Conservation (phyloP, 53 echinoderm and acorn worm species). For the Mesocentrotus franciscanus region DNA sequence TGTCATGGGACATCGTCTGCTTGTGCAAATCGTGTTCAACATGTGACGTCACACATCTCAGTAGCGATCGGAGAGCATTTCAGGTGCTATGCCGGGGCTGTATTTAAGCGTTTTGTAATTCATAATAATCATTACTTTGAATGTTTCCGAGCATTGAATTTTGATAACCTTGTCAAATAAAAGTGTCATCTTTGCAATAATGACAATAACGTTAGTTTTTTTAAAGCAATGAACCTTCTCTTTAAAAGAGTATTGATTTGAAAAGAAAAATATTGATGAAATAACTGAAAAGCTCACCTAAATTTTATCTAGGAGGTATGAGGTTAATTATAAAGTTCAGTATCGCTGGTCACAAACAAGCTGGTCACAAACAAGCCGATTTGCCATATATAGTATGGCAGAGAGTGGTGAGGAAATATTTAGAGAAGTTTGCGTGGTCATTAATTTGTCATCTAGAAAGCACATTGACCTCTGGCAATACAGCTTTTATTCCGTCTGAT, state of each 20-base stretch:
- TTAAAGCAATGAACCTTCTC: too few relatives aligned
- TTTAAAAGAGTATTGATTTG: neutral
- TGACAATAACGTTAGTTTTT: too few relatives aligned
- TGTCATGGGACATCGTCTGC: too few relatives aligned
- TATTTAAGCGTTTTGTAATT: too few relatives aligned
- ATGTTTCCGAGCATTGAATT: too few relatives aligned
- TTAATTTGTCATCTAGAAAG: conserved; percentile 45
- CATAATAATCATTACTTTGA: too few relatives aligned
- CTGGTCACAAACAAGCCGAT: neutral
- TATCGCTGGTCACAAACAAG: neutral
- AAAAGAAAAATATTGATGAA: neutral
- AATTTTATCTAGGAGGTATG: neutral
- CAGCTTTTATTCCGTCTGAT: conserved; percentile 5
- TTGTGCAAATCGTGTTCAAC: too few relatives aligned
- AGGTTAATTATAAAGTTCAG: neutral
- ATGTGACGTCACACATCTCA: too few relatives aligned
- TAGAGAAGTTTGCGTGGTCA: conserved; percentile 3
- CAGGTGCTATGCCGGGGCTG: too few relatives aligned
- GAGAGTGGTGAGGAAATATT: neutral
- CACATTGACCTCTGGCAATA: conserved; percentile 25
- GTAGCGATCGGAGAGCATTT: too few relatives aligned
- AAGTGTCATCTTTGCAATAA: too few relatives aligned
- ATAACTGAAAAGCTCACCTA: neutral
- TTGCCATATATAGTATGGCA: neutral
- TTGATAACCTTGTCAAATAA: too few relatives aligned